Base-by-base conservation (phyloP, 2,888 invertebrate species). In the Balanococcus diminutus region DNA sequence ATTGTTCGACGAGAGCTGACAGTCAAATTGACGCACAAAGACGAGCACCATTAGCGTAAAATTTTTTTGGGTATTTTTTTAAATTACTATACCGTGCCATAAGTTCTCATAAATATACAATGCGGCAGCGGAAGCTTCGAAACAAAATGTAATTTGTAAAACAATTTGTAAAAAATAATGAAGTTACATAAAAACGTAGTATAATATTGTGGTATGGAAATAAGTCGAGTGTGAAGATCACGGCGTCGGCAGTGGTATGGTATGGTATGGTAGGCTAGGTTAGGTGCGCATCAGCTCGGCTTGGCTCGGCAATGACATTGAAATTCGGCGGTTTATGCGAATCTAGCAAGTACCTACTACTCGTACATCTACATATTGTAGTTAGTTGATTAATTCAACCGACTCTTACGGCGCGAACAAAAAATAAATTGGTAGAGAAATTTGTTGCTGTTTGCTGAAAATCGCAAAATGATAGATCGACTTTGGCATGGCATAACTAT, bases 171-270 rank as follows among this genome's bases (percentile, higher is more conserved):
- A 56, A 56, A 56, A 56, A 22, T 56, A 56, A 56, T 22, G 56
- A 56, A 56, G 22, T 56, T 56, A 56, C 56, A 22, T 56, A 56
- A 56, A 56, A 56, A 56, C 22, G 56, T 56, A 36, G 36, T 36
- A 36, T 36, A n/a, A 56, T 22, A 56, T 56, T 56, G 56, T 22
- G 56, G 56, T 56, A n/a, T n/a, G 56, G 56, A 42, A 56, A 22
- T 56, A 56, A 56, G 56, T 56, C 56, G 56, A 56, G 56, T 56
- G 56, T 56, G 56, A 56, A 56, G 56, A 56, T 56, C 56, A 56
- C 42, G 42, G 42, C 42, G 42, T 9, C 56, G 56, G 56, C 22
- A 19, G 39, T 39, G 39, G 39, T 39, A 39, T 39, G 5, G 39
- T 11, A n/a, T n/a, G n/a, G n/a, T n/a, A n/a, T n/a, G n/a, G n/a